Evolutionary conservation across 2,888 invertebrate species (phyloP).

Genomic region (Acleris cristana): DNA sequence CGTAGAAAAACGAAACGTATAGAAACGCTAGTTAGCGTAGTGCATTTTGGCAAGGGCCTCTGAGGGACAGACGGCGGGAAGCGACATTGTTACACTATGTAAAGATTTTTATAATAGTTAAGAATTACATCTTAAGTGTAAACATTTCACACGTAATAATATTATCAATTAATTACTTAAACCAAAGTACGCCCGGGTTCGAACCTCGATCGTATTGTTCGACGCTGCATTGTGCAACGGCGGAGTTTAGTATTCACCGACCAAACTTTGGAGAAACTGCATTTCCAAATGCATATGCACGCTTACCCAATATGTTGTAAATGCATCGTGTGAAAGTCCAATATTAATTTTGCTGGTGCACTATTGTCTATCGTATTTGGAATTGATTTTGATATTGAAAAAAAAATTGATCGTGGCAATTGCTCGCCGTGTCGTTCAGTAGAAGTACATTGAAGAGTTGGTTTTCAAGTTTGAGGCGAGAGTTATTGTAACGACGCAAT

Average conservation of each 20-base stretch:
- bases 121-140: too few relatives aligned
- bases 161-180: neutral
- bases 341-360: slow-evolving; percentile 5
- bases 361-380: neutral
- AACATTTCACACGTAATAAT: too few relatives aligned
- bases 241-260: slow-evolving; percentile 14
- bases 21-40: too few relatives aligned
- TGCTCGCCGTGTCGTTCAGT: too few relatives aligned
- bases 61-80: too few relatives aligned
- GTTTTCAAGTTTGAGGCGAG: too few relatives aligned
- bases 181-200: neutral
- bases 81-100: too few relatives aligned
- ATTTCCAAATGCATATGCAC: slow-evolving; percentile 24
- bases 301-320: slow-evolving; percentile 10
- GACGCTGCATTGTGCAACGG: slow-evolving; percentile 10
- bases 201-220: slow-evolving; percentile 11
- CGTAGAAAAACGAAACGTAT: too few relatives aligned
- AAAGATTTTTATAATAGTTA: too few relatives aligned
- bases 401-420: neutral
- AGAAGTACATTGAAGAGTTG: too few relatives aligned
- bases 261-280: slow-evolving; percentile 13
- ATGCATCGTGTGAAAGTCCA: slow-evolving; percentile 9
- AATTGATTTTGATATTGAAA: neutral
- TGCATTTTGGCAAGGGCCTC: too few relatives aligned
- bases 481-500: too few relatives aligned